Base-by-base conservation (phyloP, 2,888 invertebrate species). In the Yponomeuta evonymella region DNA sequence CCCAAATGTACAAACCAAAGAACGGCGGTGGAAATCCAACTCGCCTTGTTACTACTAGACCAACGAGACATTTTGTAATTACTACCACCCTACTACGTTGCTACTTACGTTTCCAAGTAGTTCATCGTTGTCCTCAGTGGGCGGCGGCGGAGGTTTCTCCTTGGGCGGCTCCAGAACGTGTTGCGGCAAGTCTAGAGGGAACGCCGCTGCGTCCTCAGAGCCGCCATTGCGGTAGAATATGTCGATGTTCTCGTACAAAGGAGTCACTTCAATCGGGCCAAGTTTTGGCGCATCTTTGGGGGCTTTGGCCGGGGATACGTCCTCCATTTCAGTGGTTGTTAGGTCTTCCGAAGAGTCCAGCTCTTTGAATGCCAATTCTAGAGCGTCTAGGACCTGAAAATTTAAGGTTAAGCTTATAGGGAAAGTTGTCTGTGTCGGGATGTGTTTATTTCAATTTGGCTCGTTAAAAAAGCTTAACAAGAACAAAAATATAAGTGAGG, bases 101-200 rank as follows among this genome's bases (percentile, higher is more conserved):
- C 23, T 23, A 89, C 90, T 86, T 79, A 90, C 93, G 81, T 87
- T 90, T 74, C 88, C 89, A 66, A 89, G 85, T 72, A 93, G 87
- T 78, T 90, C 91, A 77, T 92, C 84, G 8, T 72, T 76, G 68
- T 93, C 91, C 71, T 95, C 95, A 70, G 93, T 92, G 0, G 96
- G 96, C 2, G 96, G 96, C 12, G 97, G 97, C 1, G 97, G 97
- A 48, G 97, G 97, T 79, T 97, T 97, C 81, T 96, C 96, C 79
- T 95, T 96, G n/a, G 96, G 96, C 15, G 97, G 97, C 79, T 96
- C 96, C 79, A 95, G 75, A 64, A 86, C 90, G 79, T 93, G 93
- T 8, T 93, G 86, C 1, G 94, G 93, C 75, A 94, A 86, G 73
- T 94, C 94, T 77, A 95, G 80, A 3, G 91, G 93, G 76, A 94